Conservation (phyloP, 2,113 vertebrate genomes). For the Cryptotis parvus region DNA sequence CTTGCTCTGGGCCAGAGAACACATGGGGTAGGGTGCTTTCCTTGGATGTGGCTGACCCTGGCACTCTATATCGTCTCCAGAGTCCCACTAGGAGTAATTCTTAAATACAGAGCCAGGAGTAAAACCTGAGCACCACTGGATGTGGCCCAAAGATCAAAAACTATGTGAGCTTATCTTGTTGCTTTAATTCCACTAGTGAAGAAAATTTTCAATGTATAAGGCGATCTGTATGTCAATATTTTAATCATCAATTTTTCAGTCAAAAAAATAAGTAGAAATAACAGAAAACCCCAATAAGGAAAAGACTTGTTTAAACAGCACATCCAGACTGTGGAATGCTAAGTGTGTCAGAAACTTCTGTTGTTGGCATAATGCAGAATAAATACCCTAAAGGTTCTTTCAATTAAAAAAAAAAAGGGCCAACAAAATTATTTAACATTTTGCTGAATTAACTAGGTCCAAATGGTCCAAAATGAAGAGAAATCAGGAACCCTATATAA, state of each 20-base stretch:
- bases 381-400: background rate
- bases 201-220: conserved; percentile 7
- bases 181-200: background rate
- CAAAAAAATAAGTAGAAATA: background rate
- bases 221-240: background rate
- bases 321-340: background rate
- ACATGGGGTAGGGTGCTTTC: no score
- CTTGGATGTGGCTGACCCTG: no score
- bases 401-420: background rate
- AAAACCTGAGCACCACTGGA: no score
- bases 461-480: background rate
- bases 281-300: conserved; percentile 19
- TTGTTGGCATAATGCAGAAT: background rate
- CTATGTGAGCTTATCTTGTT: no score
- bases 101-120: no score
- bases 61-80: no score
- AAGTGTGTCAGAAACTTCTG: conserved; percentile 23
- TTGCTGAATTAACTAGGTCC: conserved; percentile 23
- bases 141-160: no score
- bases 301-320: conserved; percentile 22
- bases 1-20: no score
- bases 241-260: background rate
- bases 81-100: no score
- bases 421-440: background rate
- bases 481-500: conserved; percentile 31